Evolutionary conservation across 2,113 vertebrate species (phyloP).

Genomic region (Phoenicopterus ruber): DNA sequence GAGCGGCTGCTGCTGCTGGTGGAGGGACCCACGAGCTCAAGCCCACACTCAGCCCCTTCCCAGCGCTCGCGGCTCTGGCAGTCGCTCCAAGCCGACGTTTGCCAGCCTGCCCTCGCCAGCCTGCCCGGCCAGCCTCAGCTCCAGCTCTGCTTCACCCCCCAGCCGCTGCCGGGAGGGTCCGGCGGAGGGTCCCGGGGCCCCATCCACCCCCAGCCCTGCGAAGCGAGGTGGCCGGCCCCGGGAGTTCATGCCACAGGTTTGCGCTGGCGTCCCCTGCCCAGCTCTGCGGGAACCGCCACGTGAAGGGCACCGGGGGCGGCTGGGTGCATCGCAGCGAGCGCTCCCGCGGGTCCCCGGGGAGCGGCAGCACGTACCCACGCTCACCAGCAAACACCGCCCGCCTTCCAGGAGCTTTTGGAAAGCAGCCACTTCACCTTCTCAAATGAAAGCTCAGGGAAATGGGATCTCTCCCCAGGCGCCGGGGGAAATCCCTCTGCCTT

Average conservation of each 20-base stretch:
- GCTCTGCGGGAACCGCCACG: rapidly evolving
- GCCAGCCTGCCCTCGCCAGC: background rate
- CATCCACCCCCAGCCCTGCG: background rate
- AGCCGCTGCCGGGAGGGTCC: background rate
- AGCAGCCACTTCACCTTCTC: background rate
- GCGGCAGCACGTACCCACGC: rapidly evolving
- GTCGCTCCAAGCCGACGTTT: rapidly evolving
- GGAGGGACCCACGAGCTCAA: too few species aligned
- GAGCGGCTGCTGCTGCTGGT: background rate
- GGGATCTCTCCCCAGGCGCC: background rate
- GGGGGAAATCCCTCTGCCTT: background rate
- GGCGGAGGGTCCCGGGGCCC: background rate
- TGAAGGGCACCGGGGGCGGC: background rate
- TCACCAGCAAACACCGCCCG: background rate
- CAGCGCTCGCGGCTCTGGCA: background rate
- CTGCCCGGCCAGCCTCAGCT: background rate
- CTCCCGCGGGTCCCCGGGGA: rapidly evolving
- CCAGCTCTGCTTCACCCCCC: background rate
- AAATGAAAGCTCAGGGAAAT: background rate
- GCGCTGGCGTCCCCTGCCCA: background rate
- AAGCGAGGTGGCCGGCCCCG: background rate
- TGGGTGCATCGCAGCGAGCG: rapidly evolving
- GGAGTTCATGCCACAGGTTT: background rate
- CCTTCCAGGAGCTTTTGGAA: background rate
- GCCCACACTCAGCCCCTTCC: background rate